Conservation (phyloP, 1,140 invertebrate genomes). For the Hycleus phaleratus region DNA sequence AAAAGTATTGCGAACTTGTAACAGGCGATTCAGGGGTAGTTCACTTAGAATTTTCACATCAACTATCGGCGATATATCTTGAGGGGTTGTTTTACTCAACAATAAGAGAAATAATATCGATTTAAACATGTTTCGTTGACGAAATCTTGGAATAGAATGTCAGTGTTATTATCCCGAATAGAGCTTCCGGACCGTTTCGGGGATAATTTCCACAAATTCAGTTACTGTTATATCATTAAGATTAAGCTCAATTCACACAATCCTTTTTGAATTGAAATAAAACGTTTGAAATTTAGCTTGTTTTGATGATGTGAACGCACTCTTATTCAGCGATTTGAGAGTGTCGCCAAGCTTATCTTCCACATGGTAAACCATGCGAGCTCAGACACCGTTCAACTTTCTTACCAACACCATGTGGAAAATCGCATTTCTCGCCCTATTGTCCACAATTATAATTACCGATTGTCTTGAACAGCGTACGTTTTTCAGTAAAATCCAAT, state of each 20-base stretch:
- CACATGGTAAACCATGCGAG: conserved; percentile 14
- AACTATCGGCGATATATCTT: conserved; percentile 17
- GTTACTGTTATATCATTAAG: not conserved
- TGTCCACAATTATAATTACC: not conserved
- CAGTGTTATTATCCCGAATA: not conserved
- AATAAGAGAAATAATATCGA: not conserved
- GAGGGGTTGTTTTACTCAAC: not conserved
- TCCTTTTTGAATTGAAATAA: not conserved
- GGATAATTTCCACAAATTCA: too few relatives aligned
- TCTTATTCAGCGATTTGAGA: not conserved
- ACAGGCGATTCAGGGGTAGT: conserved; percentile 44
- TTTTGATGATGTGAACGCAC: too few relatives aligned
- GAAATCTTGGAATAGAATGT: not conserved
- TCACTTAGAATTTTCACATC: conserved; percentile 47
- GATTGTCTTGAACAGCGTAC: conserved; percentile 4
- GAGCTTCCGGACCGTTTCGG: not conserved
- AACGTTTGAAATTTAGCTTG: too few relatives aligned
- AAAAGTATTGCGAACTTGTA: conserved; percentile 42
- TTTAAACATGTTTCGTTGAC: not conserved
- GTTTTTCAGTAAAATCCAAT: conserved; percentile 52
- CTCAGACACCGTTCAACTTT: conserved; percentile 2
- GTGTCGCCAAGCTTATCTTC: not conserved
- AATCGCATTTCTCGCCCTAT: not conserved
- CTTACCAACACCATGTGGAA: not conserved
- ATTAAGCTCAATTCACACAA: not conserved